Base-by-base conservation (phyloP, 30 jellyfish, hydroid and myxozoan genomes). In the Aurelia sp. region DNA sequence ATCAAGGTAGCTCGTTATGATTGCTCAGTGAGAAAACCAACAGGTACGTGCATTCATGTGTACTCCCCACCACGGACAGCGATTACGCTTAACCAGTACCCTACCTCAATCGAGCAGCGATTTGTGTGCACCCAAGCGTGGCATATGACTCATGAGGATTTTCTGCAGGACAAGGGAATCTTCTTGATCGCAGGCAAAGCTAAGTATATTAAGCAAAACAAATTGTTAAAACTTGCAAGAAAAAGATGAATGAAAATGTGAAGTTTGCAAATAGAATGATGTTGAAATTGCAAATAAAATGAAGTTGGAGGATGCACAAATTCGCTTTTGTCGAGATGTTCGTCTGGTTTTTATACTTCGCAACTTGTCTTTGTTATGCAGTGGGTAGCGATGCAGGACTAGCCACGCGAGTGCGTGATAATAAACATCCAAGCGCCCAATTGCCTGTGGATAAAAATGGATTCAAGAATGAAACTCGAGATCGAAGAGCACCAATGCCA, bases 21-120 rank as follows among this genome's bases (percentile, higher is more conserved):
- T 48, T 76, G 87, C 76, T 65, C 87, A 76, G 65, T 62, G 73
- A 79, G 16, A 69, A 79, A 41, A 20, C 50, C 58, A 63, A 69
- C 92, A 82, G 92, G 92, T 82, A 74, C 15, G 78, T 69, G 70
- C 79, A 82, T 82, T 82, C 85, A 82, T 53, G 92, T 59, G 85
- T 53, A 71, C 63, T 74, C 85, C 85, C 79, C 64, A 33, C 71
- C 19, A 63, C 51, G 27, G 60, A 62, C 81, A n/a, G 71, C 12
- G 60, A 44, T 47, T 70, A 48, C 53, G 82, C 71, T 18, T 41
- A 50, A 59, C 85, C 53, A 55, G 85, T 65, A 50, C 92, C 74
- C 40, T 23, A 23, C 53, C 79, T 31, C 86, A 62, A 67, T 69
- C 67, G 65, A 44, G 72, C 59, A 57, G 76, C 57, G 79, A 68